Evolutionary conservation across 2,113 vertebrate genomes (phyloP), one percentile per base, ranked within the genome.

Genomic region (Campylorhamphus procurvoides): DNA sequence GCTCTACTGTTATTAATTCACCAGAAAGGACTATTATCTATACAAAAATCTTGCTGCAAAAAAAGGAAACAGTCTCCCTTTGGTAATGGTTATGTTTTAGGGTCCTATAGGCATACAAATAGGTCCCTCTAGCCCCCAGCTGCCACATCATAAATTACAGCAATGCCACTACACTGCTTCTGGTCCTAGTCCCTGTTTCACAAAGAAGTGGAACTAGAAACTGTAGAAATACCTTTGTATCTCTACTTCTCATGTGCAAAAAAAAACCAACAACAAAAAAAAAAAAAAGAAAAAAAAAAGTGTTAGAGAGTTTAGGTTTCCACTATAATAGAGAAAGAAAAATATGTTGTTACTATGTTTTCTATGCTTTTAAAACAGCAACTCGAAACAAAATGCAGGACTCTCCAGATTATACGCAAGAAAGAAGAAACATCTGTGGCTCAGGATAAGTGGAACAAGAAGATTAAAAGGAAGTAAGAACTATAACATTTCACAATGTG

Each of bases 101-200:
- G 3, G 12, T 63, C 29, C 22, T 40, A 31, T 7, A 85, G 10
- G 15, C 15, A 83, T 28, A 59, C 4, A 42, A 28, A 89, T 18
- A 52, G 4, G 4, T 1, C 14, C 25, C 7, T 5, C 23, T 50
- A 60, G 31, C 3, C 22, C 5, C 6, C 22, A 73, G 2, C 8
- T 84, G 24, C 5, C 27, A 66, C 19, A 37, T 37, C 10, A 58
- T 56, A 89, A 78, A 87, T 62, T 40, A 44, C 8, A 81, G 20
- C 8, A 66, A 8, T 46, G 25, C 3, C 25, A 62, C 18, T 44
- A 35, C 3, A 4, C 3, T 74, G 9, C 2, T 89, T 13, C 8
- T 63, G 40, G 22, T 15, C 6, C 12, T 37, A 31, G 12, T 46
- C 29, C 4, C 3, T 59, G 13, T 84, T 89, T 71, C 50, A 75